Conservation (phyloP, 2,888 invertebrate species). For the Parnassius orleans region DNA sequence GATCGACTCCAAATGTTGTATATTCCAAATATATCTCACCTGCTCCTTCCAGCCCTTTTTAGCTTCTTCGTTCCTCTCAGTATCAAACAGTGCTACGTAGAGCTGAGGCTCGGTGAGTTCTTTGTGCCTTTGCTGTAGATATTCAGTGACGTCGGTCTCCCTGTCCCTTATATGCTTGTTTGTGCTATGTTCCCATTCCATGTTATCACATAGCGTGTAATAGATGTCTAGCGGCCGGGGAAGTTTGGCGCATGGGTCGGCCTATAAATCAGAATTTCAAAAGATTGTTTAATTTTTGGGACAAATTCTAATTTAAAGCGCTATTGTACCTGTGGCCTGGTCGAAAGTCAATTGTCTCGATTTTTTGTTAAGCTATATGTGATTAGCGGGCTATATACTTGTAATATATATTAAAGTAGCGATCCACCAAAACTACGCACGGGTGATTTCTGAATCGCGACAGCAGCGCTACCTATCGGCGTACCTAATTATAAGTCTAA, state of each 20-base stretch:
- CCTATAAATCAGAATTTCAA: constrained; percentile 60
- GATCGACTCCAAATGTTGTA: too few relatives aligned
- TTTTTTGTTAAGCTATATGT: too few relatives aligned
- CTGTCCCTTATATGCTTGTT: constrained; percentile 75
- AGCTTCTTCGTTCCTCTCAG: constrained; percentile 75
- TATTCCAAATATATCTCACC: constrained; percentile 45
- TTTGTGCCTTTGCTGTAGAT: constrained; percentile 57
- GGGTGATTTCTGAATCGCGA: too few relatives aligned
- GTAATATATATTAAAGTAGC: too few relatives aligned
- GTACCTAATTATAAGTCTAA: too few relatives aligned
- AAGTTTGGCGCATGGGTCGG: constrained; percentile 81
- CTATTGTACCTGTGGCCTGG: too few relatives aligned
- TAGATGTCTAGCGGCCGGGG: constrained; percentile 84
- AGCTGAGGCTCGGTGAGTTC: constrained; percentile 74
- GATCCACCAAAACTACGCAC: too few relatives aligned
- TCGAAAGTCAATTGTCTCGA: too few relatives aligned
- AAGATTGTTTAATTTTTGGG: too few relatives aligned
- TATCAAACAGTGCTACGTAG: constrained; percentile 74
- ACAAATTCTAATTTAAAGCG: too few relatives aligned
- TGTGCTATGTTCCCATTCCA: constrained; percentile 82
- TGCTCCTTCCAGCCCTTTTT: constrained; percentile 72
- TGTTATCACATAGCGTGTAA: constrained; percentile 81
- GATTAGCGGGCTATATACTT: too few relatives aligned
- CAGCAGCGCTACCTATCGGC: too few relatives aligned
- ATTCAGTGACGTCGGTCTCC: constrained; percentile 65